Evolutionary conservation across 2,797 vertebrate species (phyloP).

Genomic region (Streptopelia turtur): DNA sequence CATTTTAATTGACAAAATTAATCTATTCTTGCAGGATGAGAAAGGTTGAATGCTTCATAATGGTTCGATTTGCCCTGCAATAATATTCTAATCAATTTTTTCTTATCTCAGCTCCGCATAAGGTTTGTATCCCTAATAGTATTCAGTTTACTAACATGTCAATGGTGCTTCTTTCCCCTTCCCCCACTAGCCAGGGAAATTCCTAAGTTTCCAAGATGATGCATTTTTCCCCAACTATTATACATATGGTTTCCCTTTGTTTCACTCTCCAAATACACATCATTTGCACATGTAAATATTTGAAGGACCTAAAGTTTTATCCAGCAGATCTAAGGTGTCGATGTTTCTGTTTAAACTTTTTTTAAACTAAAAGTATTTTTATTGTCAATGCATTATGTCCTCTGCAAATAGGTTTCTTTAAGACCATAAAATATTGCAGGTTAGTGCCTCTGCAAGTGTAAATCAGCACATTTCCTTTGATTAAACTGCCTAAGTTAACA

Average conservation of each 20-base stretch:
- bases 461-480: not conserved
- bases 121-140: constrained; percentile 40
- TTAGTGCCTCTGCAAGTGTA: not conserved
- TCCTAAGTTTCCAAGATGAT: not conserved
- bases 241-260: constrained; percentile 1
- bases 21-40: constrained; percentile 65
- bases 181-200: constrained; percentile 17
- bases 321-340: constrained; percentile 16
- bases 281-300: constrained; percentile 57
- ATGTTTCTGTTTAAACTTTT: not conserved
- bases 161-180: constrained; percentile 24
- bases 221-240: not conserved
- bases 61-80: constrained; percentile 53
- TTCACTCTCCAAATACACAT: constrained; percentile 57
- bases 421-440: constrained; percentile 33
- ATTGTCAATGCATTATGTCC: constrained; percentile 27
- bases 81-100: constrained; percentile 70
- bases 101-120: constrained; percentile 72
- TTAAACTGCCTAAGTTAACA: not conserved
- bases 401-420: constrained; percentile 37
- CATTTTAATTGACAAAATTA: constrained; percentile 70
- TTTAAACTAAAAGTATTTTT: constrained; percentile 14
- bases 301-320: constrained; percentile 51
- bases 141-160: constrained; percentile 51
- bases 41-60: constrained; percentile 64